These are phyloP conservation scores for Acyrthosiphon pisum DNA, from an alignment of 1,140 invertebrate species.

Conservation along the genomic window DNA sequence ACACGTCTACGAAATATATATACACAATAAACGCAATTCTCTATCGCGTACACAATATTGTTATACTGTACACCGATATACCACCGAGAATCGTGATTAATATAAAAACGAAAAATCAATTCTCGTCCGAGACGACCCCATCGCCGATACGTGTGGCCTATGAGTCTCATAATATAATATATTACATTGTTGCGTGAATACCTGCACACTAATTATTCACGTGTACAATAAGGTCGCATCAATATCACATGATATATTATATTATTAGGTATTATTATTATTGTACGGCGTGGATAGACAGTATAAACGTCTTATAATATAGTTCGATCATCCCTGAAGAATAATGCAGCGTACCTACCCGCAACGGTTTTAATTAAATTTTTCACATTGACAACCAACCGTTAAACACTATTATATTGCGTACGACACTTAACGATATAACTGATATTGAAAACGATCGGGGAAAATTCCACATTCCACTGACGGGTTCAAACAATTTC, in stretches of 20 bases:
- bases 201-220: neutral
- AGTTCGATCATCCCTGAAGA: neutral
- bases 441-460: neutral
- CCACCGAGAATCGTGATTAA: neutral
- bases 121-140: neutral
- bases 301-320: neutral
- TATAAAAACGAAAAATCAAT: neutral
- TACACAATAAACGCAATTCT: neutral
- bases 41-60: neutral
- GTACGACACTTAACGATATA: neutral
- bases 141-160: neutral
- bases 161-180: neutral
- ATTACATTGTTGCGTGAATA: neutral
- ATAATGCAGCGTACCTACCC: neutral
- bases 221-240: neutral
- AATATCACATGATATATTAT: neutral
- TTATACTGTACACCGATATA: neutral
- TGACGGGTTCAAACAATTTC: neutral
- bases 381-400: neutral
- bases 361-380: constrained; percentile 2
- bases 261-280: too few species aligned
- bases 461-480: neutral
- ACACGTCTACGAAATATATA: neutral
- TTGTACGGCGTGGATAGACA: neutral
- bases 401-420: neutral